Percentiles rank a stretch among this genome's conserved stretches.
Conservation (phyloP, 2,797 vertebrate genomes). For the Mus spretus region DNA sequence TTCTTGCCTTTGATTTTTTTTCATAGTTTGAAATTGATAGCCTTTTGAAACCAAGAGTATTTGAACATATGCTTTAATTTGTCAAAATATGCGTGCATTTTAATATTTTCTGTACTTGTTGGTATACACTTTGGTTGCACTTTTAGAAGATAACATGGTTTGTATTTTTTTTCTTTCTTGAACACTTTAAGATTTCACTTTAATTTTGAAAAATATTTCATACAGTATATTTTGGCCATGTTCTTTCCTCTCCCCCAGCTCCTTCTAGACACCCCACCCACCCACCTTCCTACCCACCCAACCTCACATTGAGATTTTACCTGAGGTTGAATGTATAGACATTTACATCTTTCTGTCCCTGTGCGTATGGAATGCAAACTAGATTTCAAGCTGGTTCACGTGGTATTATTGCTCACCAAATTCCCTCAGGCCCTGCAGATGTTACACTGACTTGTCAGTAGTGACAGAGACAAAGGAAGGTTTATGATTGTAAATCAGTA, state of each 20-base stretch:
- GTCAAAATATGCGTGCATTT: not conserved
- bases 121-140: not conserved
- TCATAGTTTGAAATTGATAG: constrained; percentile 15
- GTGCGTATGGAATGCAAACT: not conserved
- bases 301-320: not conserved
- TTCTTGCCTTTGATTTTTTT: constrained; percentile 31
- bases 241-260: not conserved
- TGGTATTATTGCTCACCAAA: constrained; percentile 2
- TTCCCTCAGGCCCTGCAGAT: not conserved
- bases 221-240: not conserved
- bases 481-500: not conserved
- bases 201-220: not conserved
- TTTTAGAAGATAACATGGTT: not conserved
- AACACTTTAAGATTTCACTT: constrained; percentile 23
- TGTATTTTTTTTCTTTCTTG: constrained; percentile 1
- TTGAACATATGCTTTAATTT: constrained; percentile 26
- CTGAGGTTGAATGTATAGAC: not conserved
- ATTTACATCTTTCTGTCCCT: not conserved
- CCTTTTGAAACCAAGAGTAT: constrained; percentile 24
- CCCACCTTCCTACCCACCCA: not conserved
- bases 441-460: not conserved
- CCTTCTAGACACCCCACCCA: not conserved
- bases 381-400: not conserved
- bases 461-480: not conserved
- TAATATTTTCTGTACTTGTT: not conserved